Evolutionary conservation across 2,113 vertebrate genomes (phyloP).

Genomic region (Dromiciops gliroides): DNA sequence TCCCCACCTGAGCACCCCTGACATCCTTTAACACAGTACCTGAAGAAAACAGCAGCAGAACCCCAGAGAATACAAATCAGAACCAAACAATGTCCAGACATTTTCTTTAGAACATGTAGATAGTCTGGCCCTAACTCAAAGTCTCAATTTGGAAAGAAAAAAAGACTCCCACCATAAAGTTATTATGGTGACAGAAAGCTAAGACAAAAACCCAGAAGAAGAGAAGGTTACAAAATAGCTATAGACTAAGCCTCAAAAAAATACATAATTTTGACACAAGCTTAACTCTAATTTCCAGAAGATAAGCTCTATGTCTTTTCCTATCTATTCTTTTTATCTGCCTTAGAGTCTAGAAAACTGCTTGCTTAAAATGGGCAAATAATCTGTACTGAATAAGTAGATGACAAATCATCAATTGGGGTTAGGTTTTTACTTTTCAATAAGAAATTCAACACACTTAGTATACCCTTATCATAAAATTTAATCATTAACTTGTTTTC

Average conservation of each 20-base stretch:
- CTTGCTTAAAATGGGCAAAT: neutral
- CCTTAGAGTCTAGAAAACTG: neutral
- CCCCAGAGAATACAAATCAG: neutral
- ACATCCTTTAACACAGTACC: neutral
- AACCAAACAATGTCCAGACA: neutral
- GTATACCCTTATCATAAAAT: too few species aligned
- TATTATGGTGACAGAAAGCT: neutral
- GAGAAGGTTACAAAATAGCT: neutral
- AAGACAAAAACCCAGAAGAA: neutral
- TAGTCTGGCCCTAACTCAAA: neutral
- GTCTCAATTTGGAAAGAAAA: neutral
- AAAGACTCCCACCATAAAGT: neutral
- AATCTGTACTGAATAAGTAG: neutral
- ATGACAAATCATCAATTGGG: neutral
- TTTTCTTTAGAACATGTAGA: neutral
- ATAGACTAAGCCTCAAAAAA: neutral
- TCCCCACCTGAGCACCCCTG: neutral
- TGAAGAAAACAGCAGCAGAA: neutral
- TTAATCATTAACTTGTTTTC: too few species aligned
- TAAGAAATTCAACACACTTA: neutral
- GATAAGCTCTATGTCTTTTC: neutral
- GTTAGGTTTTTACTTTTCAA: neutral
- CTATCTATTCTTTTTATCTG: neutral
- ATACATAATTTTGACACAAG: neutral
- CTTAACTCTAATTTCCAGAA: neutral